phyloP scores from a whole-genome alignment of 2,113 vertebrate genomes.

The Archilochus colubris region DNA sequence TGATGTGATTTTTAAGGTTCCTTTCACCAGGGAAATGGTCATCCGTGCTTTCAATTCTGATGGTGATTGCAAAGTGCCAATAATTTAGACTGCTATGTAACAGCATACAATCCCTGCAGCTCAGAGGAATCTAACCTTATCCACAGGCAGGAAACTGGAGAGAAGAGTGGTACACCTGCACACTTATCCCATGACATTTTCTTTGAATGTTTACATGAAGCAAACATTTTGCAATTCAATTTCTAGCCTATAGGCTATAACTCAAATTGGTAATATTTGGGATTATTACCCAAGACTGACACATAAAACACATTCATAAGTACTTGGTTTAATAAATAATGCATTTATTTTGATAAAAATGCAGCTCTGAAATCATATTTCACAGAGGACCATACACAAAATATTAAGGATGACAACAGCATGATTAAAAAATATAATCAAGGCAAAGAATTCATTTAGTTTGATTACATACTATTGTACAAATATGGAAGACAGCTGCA shows the following conservation, averaged over 20 bases:
- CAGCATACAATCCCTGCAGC: background rate
- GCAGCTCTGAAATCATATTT: background rate
- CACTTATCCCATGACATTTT: background rate
- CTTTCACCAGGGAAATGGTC: background rate
- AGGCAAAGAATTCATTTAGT: slow-evolving; percentile 25
- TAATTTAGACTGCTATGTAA: rapidly evolving
- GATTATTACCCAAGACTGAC: background rate
- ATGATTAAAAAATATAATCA: background rate
- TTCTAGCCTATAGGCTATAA: background rate
- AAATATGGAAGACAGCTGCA: slow-evolving; percentile 27
- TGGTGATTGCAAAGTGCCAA: background rate
- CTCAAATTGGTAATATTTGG: background rate
- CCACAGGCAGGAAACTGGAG: background rate
- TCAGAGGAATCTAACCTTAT: background rate
- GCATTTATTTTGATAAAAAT: background rate
- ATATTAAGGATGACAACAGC: background rate
- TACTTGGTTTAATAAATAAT: background rate
- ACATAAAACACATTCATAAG: background rate
- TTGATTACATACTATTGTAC: background rate
- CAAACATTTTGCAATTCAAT: rapidly evolving
- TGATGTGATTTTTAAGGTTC: background rate
- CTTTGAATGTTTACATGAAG: background rate
- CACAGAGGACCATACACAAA: background rate
- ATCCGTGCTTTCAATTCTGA: background rate
- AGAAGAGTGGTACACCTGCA: background rate